Conservation (phyloP, 2,888 invertebrate species). For the Rhorus exstirpatorius region DNA sequence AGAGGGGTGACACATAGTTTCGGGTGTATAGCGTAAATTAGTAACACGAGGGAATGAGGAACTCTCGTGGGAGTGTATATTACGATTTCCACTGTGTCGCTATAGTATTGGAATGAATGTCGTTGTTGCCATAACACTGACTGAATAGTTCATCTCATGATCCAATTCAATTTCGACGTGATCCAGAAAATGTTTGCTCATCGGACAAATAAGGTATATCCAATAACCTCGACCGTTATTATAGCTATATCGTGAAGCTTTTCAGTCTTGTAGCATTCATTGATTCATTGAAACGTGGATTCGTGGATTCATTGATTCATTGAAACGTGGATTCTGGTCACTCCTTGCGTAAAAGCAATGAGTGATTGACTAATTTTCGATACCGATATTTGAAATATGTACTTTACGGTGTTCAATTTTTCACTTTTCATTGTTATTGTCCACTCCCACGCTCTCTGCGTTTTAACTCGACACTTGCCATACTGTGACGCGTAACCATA, state of each 20-base stretch:
- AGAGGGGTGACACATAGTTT: slow-evolving; percentile 2
- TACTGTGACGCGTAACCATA: no score
- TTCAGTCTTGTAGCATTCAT: not conserved
- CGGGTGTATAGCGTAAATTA: slow-evolving; percentile 36
- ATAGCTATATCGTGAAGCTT: not conserved
- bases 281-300: no score
- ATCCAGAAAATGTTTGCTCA: slow-evolving; percentile 39
- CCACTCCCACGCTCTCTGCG: no score
- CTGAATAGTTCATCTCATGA: slow-evolving; percentile 43
- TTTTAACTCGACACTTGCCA: no score
- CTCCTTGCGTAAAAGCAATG: not conserved
- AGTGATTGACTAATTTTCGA: not conserved
- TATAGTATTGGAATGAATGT: slow-evolving; percentile 30
- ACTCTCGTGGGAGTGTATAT: slow-evolving; percentile 13
- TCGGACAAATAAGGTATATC: slow-evolving; percentile 15
- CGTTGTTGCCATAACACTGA: slow-evolving; percentile 10
- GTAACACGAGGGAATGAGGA: slow-evolving; percentile 16
- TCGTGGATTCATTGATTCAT: not conserved
- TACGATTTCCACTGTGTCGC: slow-evolving; percentile 29
- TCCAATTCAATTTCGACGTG: slow-evolving; percentile 35
- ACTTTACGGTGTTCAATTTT: no score
- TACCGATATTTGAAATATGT: no score
- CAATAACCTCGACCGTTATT: not conserved
- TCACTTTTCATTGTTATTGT: no score
- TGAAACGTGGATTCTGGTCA: no score